Base-by-base conservation (phyloP, 2,888 invertebrate genomes). In the Acrobasis repandana region DNA sequence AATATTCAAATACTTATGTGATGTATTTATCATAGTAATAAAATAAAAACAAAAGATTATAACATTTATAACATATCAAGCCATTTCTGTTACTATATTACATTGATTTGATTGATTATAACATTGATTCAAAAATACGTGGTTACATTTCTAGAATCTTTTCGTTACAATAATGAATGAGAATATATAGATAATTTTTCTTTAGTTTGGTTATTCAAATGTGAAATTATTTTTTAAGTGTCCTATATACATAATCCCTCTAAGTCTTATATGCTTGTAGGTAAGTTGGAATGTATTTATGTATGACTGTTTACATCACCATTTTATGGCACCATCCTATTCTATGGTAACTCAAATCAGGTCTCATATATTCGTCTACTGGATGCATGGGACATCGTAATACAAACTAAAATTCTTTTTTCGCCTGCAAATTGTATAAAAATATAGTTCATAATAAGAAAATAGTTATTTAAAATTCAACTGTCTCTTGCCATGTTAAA, bases 331-430 rank as follows among this genome's bases (percentile, higher is more conserved):
- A 90, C 90, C 90, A 87, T 85, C 88, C 83, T 84, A 88, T 69
- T 79, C 87, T 89, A 89, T 88, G 90, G 90, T 90, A 89, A 90
- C 90, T 89, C 83, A 76, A 76, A 78, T 82, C 85, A 86, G 88
- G 87, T 88, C 85, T 83, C 72, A 70, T 63, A 64, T 67, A 65
- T 64, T 63, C 67, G 18, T 54, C 54, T 47, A 57, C 15, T 28
- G 48, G 18, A 15, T 57, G 33, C 28, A 47, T 34, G 28, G 34
- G 34, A 20, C 28, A 57, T 57, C 10, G 33, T 16, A 57, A 47
- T 47, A 57, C 48, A 34, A 15, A 57, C n/a, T 36, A 16, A 9
- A 36, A 36, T 36, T 20, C 2, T 20, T 20, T 20, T n/a, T 4
- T 20, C 4, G 4, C 20, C 20, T 20, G 20, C 20, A 20, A 20